These are phyloP conservation scores for Cantharis flavilabris DNA, from an alignment of 2,888 invertebrate species.

Conservation along the genomic window DNA sequence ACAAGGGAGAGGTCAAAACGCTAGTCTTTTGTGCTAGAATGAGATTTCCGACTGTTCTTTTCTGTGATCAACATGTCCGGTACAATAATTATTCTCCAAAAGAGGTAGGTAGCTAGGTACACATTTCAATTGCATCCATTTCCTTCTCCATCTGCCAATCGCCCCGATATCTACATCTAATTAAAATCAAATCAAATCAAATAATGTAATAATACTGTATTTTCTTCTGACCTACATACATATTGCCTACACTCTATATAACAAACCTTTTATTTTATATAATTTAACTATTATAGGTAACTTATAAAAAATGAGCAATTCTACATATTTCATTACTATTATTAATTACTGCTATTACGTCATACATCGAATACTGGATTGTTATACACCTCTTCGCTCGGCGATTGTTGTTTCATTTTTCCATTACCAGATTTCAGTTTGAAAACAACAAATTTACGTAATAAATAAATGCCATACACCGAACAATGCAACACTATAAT, in stretches of 20 bases:
- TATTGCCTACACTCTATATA: neutral
- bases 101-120: constrained; percentile 17
- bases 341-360: neutral
- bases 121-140: constrained; percentile 31
- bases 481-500: constrained; percentile 65
- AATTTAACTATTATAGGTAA: neutral
- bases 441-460: constrained; percentile 40
- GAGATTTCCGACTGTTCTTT: constrained; percentile 33
- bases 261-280: neutral
- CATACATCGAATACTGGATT: constrained; percentile 31
- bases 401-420: neutral
- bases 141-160: constrained; percentile 11
- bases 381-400: constrained; percentile 26
- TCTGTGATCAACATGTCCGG: constrained; percentile 9
- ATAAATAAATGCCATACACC: constrained; percentile 60
- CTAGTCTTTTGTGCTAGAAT: constrained; percentile 42
- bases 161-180: too few relatives aligned
- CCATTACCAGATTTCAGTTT: constrained; percentile 11
- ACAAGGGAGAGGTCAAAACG: constrained; percentile 36
- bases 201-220: neutral
- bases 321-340: neutral
- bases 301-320: neutral
- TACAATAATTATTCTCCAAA: constrained; percentile 25
- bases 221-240: neutral
- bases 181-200: too few relatives aligned